Percentiles rank a stretch among this genome's conserved stretches.
Evolutionary conservation across 1,140 invertebrate genomes (phyloP).

Genomic region (Hormaphis cornu): DNA sequence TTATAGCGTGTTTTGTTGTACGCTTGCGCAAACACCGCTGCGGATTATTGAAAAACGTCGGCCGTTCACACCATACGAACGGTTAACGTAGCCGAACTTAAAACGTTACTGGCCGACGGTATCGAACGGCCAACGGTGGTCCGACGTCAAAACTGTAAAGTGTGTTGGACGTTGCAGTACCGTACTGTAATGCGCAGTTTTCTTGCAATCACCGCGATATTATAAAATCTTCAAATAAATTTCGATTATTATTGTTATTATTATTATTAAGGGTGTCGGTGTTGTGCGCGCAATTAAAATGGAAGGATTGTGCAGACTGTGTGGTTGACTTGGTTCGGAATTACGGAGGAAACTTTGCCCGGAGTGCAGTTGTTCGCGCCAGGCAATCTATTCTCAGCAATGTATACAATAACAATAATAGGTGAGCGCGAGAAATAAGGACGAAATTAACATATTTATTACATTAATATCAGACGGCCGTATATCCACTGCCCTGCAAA

Average conservation of each 20-base stretch:
- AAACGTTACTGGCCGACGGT: no score
- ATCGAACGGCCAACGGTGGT: no score
- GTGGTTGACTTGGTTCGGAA: no score
- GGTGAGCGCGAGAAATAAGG: conserved; percentile 30
- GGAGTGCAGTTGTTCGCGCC: conserved; percentile 15
- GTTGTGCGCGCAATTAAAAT: no score
- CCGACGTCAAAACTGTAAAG: not conserved
- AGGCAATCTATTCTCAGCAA: conserved; percentile 22
- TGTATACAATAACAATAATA: no score
- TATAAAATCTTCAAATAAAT: conserved; percentile 22
- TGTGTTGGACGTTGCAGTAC: not conserved
- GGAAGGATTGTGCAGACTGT: not conserved
- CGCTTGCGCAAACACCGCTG: no score
- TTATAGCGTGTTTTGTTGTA: no score
- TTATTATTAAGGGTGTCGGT: no score
- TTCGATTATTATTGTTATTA: conserved; percentile 14
- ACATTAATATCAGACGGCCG: conserved; percentile 32
- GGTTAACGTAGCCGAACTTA: no score
- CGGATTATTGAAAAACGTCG: no score
- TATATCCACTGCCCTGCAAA: not conserved
- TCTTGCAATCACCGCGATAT: not conserved
- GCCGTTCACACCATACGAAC: no score
- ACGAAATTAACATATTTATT: conserved; percentile 32
- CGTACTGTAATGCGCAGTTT: not conserved
- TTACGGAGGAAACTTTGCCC: not conserved